These are phyloP conservation scores for roundworm (Caenorhabditis elegans) DNA, from an alignment of 1,140 invertebrate species.

Conservation along the genomic window WBcel235 BX284603.4:5441501-5442000, in stretches of 20 bases:
- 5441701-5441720: too few species aligned
- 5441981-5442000: constrained; percentile 10
- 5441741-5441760: neutral
- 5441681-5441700: too few species aligned
- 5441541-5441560: too few species aligned
- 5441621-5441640: too few species aligned
- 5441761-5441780: neutral
- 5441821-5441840: constrained; percentile 16
- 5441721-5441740: too few species aligned
- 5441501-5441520: too few species aligned
- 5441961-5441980: neutral
- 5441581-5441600: too few species aligned
- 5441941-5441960: neutral
- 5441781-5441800: neutral
- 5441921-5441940: constrained; percentile 1
- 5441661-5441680: too few species aligned
- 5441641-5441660: too few species aligned
- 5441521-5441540: too few species aligned
- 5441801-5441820: neutral
- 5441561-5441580: too few species aligned
- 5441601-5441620: too few species aligned
- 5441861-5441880: neutral
- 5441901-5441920: neutral
- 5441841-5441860: constrained; percentile 10
- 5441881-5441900: neutral